Conservation (phyloP, 2,888 invertebrate species). For the Opisthograptis luteolata region DNA sequence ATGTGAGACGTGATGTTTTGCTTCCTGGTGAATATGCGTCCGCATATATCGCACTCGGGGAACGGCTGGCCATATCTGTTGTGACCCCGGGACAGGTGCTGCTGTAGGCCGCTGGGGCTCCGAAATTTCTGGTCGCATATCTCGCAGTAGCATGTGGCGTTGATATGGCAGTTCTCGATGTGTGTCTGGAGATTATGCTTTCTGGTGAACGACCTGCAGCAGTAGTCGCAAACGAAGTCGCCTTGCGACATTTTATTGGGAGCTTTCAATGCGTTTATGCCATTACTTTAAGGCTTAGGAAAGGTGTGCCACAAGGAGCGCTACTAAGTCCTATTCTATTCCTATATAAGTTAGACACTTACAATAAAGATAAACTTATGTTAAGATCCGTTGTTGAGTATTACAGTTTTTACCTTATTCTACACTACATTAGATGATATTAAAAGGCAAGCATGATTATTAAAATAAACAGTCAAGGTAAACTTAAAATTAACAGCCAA, state of each 20-base stretch:
- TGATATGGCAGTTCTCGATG: slow-evolving; percentile 68
- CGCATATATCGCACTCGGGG: slow-evolving; percentile 72
- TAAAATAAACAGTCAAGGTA: too few relatives aligned
- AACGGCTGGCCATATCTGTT: slow-evolving; percentile 56
- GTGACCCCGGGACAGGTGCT: slow-evolving; percentile 62
- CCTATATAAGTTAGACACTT: too few relatives aligned
- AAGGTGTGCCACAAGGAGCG: too few relatives aligned
- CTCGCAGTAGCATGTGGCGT: slow-evolving; percentile 55
- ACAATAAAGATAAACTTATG: too few relatives aligned
- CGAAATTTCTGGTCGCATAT: slow-evolving; percentile 63
- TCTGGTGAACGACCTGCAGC: slow-evolving; percentile 63
- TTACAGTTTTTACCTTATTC: too few relatives aligned
- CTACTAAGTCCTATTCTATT: too few relatives aligned
- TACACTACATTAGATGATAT: too few relatives aligned
- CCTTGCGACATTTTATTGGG: slow-evolving; percentile 46
- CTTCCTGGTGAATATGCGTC: slow-evolving; percentile 66
- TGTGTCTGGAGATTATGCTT: slow-evolving; percentile 70
- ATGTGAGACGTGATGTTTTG: slow-evolving; percentile 72
- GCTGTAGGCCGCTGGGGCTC: slow-evolving; percentile 58
- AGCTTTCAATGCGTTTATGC: too few relatives aligned
- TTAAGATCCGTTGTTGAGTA: too few relatives aligned
- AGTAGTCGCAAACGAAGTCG: slow-evolving; percentile 59
- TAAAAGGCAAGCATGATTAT: too few relatives aligned
- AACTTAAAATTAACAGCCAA: too few relatives aligned
- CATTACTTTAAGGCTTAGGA: too few relatives aligned